Conservation (phyloP, 2,797 vertebrate species). For the Gymnothorax javanicus region DNA sequence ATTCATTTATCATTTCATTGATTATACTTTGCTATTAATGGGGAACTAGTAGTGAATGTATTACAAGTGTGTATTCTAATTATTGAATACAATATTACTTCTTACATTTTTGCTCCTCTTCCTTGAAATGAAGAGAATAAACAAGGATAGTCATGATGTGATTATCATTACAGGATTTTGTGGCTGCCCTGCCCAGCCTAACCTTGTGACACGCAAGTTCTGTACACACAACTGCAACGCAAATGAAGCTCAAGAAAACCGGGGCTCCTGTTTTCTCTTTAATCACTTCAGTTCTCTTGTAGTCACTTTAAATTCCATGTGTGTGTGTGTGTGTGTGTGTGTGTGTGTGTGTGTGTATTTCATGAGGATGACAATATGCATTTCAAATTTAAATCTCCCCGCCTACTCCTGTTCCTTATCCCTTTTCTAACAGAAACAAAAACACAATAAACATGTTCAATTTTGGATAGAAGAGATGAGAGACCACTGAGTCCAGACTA, state of each 20-base stretch:
- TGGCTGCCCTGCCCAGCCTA: neutral
- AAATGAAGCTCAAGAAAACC: neutral
- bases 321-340: too few species aligned
- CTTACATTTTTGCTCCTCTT: neutral
- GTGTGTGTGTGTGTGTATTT: too few species aligned
- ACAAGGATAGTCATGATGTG: neutral
- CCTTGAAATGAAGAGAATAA: slow-evolving; percentile 5
- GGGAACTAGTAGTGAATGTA: neutral
- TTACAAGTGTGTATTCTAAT: neutral
- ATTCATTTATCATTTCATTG: neutral
- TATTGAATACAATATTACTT: too few species aligned
- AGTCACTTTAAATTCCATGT: too few species aligned
- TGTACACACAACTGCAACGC: neutral
- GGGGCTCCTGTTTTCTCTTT: neutral
- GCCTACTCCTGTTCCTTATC: neutral
- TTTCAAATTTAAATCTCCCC: neutral
- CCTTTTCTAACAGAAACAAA: neutral
- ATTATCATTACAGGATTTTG: neutral
- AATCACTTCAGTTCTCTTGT: neutral
- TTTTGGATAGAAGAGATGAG: neutral
- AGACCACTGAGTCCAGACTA: neutral
- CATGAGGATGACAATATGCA: neutral
- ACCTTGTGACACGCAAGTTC: neutral
- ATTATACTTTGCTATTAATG: neutral
- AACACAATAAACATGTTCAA: neutral